Evolutionary conservation across 2,888 invertebrate species (phyloP), one percentile per base, ranked within the genome.

Genomic region (Nomada ruficornis): DNA sequence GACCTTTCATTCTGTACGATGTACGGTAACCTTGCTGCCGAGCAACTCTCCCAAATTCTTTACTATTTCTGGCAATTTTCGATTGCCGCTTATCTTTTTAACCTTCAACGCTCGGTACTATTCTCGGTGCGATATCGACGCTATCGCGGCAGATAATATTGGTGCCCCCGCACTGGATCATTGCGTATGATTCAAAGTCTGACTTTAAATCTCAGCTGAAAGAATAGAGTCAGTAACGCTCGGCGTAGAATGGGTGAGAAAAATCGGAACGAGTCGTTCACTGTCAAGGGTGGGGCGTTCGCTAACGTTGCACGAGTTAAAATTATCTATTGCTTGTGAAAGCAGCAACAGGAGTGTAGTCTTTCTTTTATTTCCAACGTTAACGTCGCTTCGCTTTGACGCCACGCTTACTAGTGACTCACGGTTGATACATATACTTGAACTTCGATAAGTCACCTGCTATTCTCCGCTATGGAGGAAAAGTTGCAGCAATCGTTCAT

Each of bases 201-300:
- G 47, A 1, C 15, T 47, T 47, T 47, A 47, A 47, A 47, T 15
- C 47, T 47, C 15, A 47, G 3, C 47, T 47, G 11, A 15, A 47
- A 47, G 47, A 47, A 47, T 47, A 11, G 11, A 15, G 13, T 15
- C 47, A 0, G 47, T 15, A 47, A 15, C 9, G 42, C 54, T 68
- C 44, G 60, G 18, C 15, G 44, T 29, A 50, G 50, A 60, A 26
- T 69, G 59, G 44, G 36, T n/a, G 50, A 42, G 26, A 18, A 42
- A 70, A 67, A 65, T 65, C 60, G 69, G 23, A 44, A 62, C 64
- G 60, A n/a, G 7, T 23, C 47, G 68, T 72, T 83, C 83, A 83
- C 60, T 83, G 83, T 83, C 83, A 83, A 83, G 83, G 36, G 83
- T 76, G 52, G 60, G 57, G 42, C 65, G 65, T 69, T 65, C 42